phyloP scores from a whole-genome alignment of 2,888 invertebrate genomes.

The Drosophila peninsularis region DNA sequence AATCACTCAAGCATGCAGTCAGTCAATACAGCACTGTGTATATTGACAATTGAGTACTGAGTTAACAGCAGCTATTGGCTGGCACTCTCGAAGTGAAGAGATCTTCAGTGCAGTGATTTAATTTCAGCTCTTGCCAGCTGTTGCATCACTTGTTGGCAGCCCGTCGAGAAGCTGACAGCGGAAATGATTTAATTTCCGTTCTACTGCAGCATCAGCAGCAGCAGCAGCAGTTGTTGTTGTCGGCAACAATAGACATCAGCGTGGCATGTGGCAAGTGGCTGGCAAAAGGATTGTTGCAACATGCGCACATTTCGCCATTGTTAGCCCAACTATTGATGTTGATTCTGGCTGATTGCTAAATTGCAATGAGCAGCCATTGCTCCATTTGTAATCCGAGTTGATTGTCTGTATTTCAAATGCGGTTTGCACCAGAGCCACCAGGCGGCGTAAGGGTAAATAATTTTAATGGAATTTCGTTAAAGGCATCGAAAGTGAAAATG shows the following conservation, averaged over 20 bases:
- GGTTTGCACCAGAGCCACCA: constrained; percentile 3
- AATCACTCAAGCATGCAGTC: constrained; percentile 9
- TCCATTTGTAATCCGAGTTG: constrained; percentile 23
- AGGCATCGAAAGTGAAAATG: neutral
- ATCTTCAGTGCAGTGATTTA: constrained; percentile 45
- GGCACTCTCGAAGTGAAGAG: constrained; percentile 33
- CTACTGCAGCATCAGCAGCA: constrained; percentile 29
- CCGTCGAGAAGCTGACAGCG: constrained; percentile 44
- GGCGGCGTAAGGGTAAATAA: constrained; percentile 12
- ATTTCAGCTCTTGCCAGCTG: constrained; percentile 60
- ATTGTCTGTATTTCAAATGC: constrained; percentile 29
- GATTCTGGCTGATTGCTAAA: constrained; percentile 36
- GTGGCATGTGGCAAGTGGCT: constrained; percentile 41
- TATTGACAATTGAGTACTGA: constrained; percentile 47
- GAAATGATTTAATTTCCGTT: constrained; percentile 76
- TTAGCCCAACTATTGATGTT: constrained; percentile 27
- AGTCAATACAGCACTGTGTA: constrained; percentile 14
- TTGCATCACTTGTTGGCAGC: constrained; percentile 57
- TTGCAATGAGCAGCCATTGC: constrained; percentile 30
- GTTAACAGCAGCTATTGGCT: constrained; percentile 35
- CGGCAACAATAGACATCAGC: constrained; percentile 40
- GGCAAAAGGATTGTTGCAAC: constrained; percentile 8
- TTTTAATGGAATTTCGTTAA: constrained; percentile 14
- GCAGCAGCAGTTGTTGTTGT: constrained; percentile 2
- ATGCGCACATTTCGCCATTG: constrained; percentile 20